phyloP scores from a whole-genome alignment of 1,140 invertebrate species.

The Procambarus virginalis region DNA sequence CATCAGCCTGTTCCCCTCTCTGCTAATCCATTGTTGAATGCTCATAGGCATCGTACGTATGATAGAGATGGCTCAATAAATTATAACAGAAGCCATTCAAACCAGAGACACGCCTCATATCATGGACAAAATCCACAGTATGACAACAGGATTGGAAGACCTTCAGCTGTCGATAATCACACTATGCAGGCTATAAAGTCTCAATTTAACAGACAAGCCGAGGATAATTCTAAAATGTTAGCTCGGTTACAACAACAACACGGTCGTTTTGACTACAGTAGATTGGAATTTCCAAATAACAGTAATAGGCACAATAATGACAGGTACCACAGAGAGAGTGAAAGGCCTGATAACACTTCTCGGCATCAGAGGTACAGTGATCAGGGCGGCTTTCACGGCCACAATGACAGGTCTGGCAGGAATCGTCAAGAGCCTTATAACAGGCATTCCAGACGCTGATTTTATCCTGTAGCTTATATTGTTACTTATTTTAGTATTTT shows the following conservation, averaged over 20 bases:
- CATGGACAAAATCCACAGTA: background rate
- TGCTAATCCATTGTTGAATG: constrained; percentile 38
- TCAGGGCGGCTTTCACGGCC: background rate
- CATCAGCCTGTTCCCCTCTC: constrained; percentile 18
- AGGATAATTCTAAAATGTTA: constrained; percentile 30
- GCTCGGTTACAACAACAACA: constrained; percentile 11
- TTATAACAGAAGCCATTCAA: constrained; percentile 2
- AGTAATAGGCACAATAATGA: background rate
- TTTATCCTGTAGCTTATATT: background rate
- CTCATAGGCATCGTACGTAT: constrained; percentile 11
- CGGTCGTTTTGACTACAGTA: constrained; percentile 42
- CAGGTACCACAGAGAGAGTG: constrained; percentile 1
- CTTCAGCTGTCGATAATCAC: constrained; percentile 11
- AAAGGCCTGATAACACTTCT: constrained; percentile 5
- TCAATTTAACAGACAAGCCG: constrained; percentile 1
- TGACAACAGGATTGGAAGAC: constrained; percentile 15
- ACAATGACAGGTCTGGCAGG: constrained; percentile 3
- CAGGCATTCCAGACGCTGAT: constrained; percentile 33
- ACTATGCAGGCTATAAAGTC: constrained; percentile 4
- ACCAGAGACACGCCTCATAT: background rate
- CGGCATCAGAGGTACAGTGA: constrained; percentile 16
- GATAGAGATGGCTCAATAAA: constrained; percentile 42
- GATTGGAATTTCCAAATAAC: constrained; percentile 16
- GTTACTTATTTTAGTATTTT: background rate
- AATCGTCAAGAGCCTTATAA: constrained; percentile 16